phyloP scores from a whole-genome alignment of 2,113 vertebrate species.

The Hypanus sabinus region DNA sequence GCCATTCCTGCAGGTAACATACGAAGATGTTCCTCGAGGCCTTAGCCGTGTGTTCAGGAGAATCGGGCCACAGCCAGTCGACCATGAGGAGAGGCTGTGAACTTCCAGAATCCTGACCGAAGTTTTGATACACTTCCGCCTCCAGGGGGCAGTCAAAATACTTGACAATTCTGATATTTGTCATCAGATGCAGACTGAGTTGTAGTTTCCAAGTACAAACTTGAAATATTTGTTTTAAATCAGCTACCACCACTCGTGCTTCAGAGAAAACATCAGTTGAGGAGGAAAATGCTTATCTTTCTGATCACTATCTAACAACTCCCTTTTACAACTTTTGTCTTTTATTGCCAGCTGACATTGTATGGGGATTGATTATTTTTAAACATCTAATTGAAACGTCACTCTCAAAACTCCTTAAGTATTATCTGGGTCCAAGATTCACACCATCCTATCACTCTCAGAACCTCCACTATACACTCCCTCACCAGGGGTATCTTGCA shows the following conservation, averaged over 20 bases:
- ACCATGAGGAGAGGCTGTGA: accelerated
- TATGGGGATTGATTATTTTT: too few relatives aligned
- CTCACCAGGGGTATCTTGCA: too few relatives aligned
- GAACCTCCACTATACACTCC: too few relatives aligned
- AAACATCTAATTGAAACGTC: too few relatives aligned
- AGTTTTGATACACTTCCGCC: background rate
- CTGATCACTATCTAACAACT: background rate
- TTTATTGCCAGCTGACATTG: too few relatives aligned
- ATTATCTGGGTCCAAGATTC: too few relatives aligned
- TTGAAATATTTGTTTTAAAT: background rate
- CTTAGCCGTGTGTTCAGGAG: background rate
- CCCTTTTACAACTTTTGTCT: background rate
- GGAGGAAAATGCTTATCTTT: background rate
- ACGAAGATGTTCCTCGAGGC: accelerated
- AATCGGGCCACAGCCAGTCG: accelerated
- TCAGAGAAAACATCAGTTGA: background rate
- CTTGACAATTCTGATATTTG: conserved; percentile 15
- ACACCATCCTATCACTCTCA: too few relatives aligned
- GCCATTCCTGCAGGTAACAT: conserved; percentile 68
- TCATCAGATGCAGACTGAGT: background rate
- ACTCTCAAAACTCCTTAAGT: too few relatives aligned
- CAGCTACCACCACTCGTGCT: background rate
- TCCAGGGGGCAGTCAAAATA: background rate
- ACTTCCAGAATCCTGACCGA: background rate
- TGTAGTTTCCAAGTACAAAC: background rate